Conservation (phyloP, 2,797 vertebrate species). For the Geotrypetes seraphini region DNA sequence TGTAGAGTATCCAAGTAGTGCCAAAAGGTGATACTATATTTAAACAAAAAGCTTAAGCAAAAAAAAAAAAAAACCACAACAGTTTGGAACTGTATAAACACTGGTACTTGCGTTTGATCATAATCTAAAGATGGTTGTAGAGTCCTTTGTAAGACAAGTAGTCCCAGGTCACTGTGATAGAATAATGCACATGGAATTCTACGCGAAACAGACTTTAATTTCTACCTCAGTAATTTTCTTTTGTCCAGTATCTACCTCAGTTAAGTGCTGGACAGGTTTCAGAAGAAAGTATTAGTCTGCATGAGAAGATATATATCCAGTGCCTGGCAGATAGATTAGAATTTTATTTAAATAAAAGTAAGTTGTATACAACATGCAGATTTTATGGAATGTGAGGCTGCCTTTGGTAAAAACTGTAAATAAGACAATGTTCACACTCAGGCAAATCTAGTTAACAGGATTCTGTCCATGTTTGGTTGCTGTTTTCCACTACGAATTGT, state of each 20-base stretch:
- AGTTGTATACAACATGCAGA: conserved; percentile 3
- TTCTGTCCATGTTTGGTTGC: background rate
- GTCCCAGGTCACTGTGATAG: conserved; percentile 29
- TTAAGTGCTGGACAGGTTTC: conserved; percentile 24
- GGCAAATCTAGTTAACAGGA: conserved; percentile 14
- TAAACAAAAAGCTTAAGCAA: conserved; percentile 32
- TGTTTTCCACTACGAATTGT: conserved; percentile 1
- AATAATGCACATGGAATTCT: conserved; percentile 28
- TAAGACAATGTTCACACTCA: conserved; percentile 19
- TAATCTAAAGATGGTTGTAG: conserved; percentile 24
- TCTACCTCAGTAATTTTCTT: conserved; percentile 56
- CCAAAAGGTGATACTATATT: conserved; percentile 54
- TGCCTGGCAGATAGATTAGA: conserved; percentile 17
- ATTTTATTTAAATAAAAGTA: background rate
- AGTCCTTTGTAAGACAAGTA: conserved; percentile 19
- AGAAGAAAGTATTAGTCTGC: conserved; percentile 20
- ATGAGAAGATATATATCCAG: conserved; percentile 7
- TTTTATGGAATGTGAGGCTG: conserved; percentile 17
- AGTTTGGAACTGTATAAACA: conserved; percentile 50
- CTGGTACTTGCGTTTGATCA: conserved; percentile 32
- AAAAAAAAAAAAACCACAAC: no score
- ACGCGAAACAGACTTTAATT: no score
- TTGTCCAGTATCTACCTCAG: conserved; percentile 49
- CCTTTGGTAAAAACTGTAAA: conserved; percentile 26
- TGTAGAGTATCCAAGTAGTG: conserved; percentile 47